Base-by-base conservation (phyloP, 1,140 invertebrate genomes). In the Drosophila lowei region DNA sequence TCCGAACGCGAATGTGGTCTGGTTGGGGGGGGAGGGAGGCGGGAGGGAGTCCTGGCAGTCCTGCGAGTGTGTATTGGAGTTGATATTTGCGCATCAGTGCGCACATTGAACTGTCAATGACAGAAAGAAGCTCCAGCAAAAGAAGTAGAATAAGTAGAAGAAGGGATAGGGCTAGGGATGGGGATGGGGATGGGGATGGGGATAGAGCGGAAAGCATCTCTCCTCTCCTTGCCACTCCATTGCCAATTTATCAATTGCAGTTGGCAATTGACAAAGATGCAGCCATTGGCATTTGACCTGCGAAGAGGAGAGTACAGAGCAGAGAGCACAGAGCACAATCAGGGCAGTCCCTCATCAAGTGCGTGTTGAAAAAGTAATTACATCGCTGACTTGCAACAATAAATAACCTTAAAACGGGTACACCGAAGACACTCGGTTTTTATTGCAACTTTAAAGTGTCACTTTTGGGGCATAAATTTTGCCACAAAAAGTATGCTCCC, bases 61-160 rank as follows among this genome's bases (percentile, higher is more conserved):
- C 34, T 38, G 72, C 44, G 53, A 52, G 61, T 80, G 73, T 86
- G 81, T 86, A 86, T 88, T 86, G 81, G 48, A 83, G 77, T 86
- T 90, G 78, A 90, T 83, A 83, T 88, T 90, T 79, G 76, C 76
- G 83, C 88, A 90, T 90, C 86, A 88, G 61, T 86, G 86, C 63
- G 76, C 88, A 83, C 88, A 90, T 90, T 90, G 83, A 81, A 79
- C 81, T 90, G 86, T 90, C 86, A 83, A 79, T 89, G 78, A 55
- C 83, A 83, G 56, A 41, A 30, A 46, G 57, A 44, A 28, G 30
- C 42, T 28, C 42, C 38, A n/a, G 38, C n/a, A 4, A 28, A 23
- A 43, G 34, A 50, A 43, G 28, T 55, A 63, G 65, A 50, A 55
- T 56, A 62, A 56, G 57, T 76, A 55, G 21, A 23, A 41, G 8